Evolutionary conservation across 2,888 invertebrate genomes (phyloP).

Genomic region (Chymomyza fuscimana): DNA sequence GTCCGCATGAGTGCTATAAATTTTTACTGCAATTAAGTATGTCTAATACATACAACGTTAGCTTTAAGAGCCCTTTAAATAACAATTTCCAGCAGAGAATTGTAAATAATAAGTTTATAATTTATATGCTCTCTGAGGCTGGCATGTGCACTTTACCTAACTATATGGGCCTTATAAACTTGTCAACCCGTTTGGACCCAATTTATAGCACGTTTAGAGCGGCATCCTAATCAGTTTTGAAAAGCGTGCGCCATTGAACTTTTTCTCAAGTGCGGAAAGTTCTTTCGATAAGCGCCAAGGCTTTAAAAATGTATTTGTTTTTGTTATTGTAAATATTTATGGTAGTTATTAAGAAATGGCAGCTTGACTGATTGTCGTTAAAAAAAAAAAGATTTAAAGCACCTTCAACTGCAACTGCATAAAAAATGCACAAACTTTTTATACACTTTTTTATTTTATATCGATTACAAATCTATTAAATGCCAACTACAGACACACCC

Average conservation of each 20-base stretch:
- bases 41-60: no score
- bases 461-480: not conserved
- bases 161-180: not conserved
- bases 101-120: not conserved
- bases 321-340: conserved; percentile 8
- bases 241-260: conserved; percentile 28
- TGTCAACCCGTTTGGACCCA: not conserved
- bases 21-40: not conserved
- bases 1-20: not conserved
- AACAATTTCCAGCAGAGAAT: no score
- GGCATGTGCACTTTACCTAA: no score
- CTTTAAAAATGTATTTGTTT: conserved; percentile 3
- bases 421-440: not conserved
- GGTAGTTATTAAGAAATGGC: not conserved
- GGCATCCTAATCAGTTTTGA: not conserved
- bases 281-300: not conserved
- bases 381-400: conserved; percentile 1
- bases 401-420: not conserved
- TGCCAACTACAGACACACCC: not conserved
- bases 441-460: not conserved
- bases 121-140: not conserved
- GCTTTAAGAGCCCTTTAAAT: no score
- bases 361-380: not conserved
- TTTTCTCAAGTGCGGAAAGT: conserved; percentile 19
- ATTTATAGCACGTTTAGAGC: conserved; percentile 28